Percentiles rank a stretch among this genome's conserved stretches.
Evolutionary conservation across 2,888 invertebrate genomes (phyloP).

Genomic region (Ochropacha duplaris): DNA sequence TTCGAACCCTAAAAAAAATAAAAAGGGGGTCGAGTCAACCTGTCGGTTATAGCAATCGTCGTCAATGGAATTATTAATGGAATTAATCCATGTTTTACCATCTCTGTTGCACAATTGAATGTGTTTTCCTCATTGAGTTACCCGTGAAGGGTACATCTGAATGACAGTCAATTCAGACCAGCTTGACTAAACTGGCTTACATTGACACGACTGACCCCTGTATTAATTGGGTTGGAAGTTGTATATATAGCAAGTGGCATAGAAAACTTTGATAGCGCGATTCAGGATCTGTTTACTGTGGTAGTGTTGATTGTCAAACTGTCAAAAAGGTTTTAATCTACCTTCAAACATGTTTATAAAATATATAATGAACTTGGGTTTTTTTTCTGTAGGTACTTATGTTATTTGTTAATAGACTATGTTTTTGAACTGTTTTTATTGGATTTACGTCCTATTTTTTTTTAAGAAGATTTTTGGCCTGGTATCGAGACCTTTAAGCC

Average conservation of each 20-base stretch:
- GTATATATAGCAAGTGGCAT: neutral
- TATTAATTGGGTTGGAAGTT: neutral
- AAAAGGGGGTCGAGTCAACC: conserved; percentile 12
- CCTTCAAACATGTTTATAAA: neutral
- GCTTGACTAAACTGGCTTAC: conserved; percentile 1
- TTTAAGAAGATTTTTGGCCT: no score
- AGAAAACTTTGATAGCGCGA: conserved; percentile 3
- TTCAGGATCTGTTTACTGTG: neutral
- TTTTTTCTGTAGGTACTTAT: no score
- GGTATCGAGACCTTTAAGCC: no score
- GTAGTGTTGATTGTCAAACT: neutral
- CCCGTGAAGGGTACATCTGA: conserved; percentile 10
- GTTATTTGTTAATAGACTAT: no score
- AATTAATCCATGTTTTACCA: neutral
- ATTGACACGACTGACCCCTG: neutral
- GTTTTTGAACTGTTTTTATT: no score
- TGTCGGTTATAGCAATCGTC: neutral
- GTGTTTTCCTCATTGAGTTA: no score
- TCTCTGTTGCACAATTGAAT: no score
- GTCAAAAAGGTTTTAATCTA: neutral
- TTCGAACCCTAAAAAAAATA: neutral
- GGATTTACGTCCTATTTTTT: no score
- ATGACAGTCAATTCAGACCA: conserved; percentile 9
- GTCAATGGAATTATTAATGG: conserved; percentile 5
- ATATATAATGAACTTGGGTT: no score